Evolutionary conservation across 2,888 invertebrate species (phyloP).

Genomic region (Xestia c-nigrum): DNA sequence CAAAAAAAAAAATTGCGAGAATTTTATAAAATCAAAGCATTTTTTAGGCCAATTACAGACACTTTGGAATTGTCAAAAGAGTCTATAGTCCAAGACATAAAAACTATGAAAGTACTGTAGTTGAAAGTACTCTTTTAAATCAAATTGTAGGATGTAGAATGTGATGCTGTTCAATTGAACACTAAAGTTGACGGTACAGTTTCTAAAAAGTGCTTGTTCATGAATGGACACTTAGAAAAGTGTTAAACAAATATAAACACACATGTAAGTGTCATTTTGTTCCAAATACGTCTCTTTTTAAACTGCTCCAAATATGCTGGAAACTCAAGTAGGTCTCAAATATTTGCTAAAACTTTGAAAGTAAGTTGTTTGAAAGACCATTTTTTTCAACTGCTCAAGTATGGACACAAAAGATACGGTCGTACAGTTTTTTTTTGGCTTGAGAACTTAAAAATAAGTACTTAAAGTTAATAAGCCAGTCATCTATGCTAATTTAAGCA

Average conservation of each 20-base stretch:
- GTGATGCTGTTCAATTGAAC: background rate
- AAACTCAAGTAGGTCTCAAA: background rate
- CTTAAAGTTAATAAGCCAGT: too few relatives aligned
- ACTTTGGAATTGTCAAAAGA: too few relatives aligned
- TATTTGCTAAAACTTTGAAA: slow-evolving; percentile 21
- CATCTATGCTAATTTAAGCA: too few relatives aligned
- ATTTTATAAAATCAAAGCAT: too few relatives aligned
- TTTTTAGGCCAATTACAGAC: too few relatives aligned
- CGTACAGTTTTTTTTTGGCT: background rate
- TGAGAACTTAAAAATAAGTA: background rate
- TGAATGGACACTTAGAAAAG: background rate
- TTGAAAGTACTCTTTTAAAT: too few relatives aligned
- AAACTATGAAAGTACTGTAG: too few relatives aligned
- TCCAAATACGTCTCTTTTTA: slow-evolving; percentile 6
- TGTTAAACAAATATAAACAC: background rate
- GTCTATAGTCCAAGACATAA: too few relatives aligned
- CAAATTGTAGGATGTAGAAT: background rate
- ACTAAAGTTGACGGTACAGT: background rate
- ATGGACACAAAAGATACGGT: background rate
- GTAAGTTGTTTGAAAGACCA: slow-evolving; percentile 11
- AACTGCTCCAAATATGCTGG: slow-evolving; percentile 14
- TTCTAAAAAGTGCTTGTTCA: background rate
- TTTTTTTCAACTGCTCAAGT: slow-evolving; percentile 1
- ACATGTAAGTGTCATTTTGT: background rate
- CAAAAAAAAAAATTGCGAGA: too few relatives aligned